phyloP scores from a whole-genome alignment of 2,888 invertebrate genomes.

The Acrobasis consociella region DNA sequence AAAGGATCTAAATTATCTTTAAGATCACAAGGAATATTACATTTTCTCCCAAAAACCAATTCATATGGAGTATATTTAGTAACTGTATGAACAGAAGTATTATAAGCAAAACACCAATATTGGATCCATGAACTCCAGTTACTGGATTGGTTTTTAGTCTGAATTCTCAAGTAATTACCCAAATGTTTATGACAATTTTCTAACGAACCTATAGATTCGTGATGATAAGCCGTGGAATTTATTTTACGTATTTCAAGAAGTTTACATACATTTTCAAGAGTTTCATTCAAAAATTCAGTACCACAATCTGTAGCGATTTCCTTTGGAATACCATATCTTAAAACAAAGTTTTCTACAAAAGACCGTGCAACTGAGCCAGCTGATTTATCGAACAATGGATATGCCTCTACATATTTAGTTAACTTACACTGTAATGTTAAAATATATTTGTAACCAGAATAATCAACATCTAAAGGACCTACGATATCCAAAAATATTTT shows the following conservation, averaged over 20 bases:
- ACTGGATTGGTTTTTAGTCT: background rate
- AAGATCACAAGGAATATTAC: slow-evolving; percentile 14
- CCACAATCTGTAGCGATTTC: too few species aligned
- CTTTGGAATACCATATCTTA: slow-evolving; percentile 6
- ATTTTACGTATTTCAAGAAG: background rate
- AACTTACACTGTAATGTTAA: background rate
- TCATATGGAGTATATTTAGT: slow-evolving; percentile 16
- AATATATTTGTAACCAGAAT: too few species aligned
- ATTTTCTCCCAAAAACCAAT: slow-evolving; percentile 14
- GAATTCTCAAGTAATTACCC: slow-evolving; percentile 11
- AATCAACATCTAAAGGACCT: background rate
- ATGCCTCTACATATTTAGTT: too few species aligned
- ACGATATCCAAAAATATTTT: slow-evolving; percentile 3
- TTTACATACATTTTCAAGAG: slow-evolving; percentile 1
- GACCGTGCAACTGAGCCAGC: background rate
- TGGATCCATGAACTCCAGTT: slow-evolving; percentile 20
- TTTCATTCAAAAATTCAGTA: slow-evolving; percentile 7
- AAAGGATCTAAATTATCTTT: background rate
- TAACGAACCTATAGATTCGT: background rate
- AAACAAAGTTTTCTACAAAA: slow-evolving; percentile 1
- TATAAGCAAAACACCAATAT: slow-evolving; percentile 20
- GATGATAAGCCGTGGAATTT: slow-evolving; percentile 9
- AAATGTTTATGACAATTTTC: slow-evolving; percentile 5
- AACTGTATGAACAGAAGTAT: background rate
- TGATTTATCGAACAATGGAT: background rate